These are phyloP conservation scores for Notechis scutatus DNA, from an alignment of 2,113 vertebrate species.

Conservation along the genomic window DNA sequence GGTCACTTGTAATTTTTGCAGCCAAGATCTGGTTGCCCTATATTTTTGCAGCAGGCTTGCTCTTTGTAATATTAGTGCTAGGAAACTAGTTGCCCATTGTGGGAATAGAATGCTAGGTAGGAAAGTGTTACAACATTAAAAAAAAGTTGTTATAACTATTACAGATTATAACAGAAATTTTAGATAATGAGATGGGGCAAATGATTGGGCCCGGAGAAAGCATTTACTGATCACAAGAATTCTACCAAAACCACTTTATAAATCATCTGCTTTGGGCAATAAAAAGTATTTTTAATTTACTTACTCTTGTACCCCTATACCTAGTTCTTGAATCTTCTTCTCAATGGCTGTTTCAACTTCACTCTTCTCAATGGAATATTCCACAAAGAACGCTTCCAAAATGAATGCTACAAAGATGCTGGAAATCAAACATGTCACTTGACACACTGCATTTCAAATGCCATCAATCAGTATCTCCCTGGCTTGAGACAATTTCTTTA, in stretches of 20 bases:
- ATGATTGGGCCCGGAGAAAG: not conserved
- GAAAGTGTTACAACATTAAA: not conserved
- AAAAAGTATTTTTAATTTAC: slow-evolving; percentile 35
- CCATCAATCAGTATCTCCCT: not conserved
- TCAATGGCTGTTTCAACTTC: slow-evolving; percentile 89
- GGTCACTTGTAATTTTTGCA: not conserved
- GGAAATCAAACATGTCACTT: not conserved
- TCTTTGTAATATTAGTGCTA: not conserved
- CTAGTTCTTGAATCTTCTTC: slow-evolving; percentile 89
- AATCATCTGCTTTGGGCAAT: not conserved
- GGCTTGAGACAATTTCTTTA: not conserved
- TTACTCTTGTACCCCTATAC: slow-evolving; percentile 83
- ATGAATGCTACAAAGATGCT: slow-evolving; percentile 95
- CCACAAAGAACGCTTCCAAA: slow-evolving; percentile 92
- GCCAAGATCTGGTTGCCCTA: not conserved
- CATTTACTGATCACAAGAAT: not conserved
- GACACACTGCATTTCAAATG: not conserved
- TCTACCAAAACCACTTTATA: not conserved
- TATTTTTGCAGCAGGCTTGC: not conserved
- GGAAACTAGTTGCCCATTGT: not conserved
- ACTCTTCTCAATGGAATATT: slow-evolving; percentile 88
- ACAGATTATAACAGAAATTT: not conserved
- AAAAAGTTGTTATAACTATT: not conserved
- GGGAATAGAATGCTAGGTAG: not conserved
- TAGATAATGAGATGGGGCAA: not conserved